Evolutionary conservation across 2,888 invertebrate genomes (phyloP).

Genomic region (Latheticus oryzae): DNA sequence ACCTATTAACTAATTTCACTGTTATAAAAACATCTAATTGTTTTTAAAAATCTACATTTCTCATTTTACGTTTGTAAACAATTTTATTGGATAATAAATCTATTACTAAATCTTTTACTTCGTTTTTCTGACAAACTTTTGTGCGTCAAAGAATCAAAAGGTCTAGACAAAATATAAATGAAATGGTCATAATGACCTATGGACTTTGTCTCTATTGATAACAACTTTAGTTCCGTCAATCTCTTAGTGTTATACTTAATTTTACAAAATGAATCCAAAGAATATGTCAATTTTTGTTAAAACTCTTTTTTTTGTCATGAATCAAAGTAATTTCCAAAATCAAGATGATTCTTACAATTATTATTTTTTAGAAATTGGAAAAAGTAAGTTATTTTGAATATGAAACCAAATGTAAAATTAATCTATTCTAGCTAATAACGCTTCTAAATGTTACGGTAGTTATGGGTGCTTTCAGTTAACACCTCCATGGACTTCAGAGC

Average conservation of each 20-base stretch:
- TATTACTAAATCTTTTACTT: slow-evolving; percentile 46
- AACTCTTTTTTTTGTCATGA: slow-evolving; percentile 59
- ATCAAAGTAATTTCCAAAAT: slow-evolving; percentile 58
- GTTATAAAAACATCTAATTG: slow-evolving; percentile 26
- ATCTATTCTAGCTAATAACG: slow-evolving; percentile 58
- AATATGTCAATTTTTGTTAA: slow-evolving; percentile 58
- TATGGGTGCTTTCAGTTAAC: slow-evolving; percentile 86
- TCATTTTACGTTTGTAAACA: slow-evolving; percentile 52
- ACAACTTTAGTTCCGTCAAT: slow-evolving; percentile 45
- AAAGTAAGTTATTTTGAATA: slow-evolving; percentile 59
- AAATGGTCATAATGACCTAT: slow-evolving; percentile 47
- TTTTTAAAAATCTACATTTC: slow-evolving; percentile 46
- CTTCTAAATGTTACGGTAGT: slow-evolving; percentile 77
- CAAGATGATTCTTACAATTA: slow-evolving; percentile 61
- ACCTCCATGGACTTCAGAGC: slow-evolving; percentile 82
- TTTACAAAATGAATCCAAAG: slow-evolving; percentile 18
- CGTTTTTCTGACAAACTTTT: slow-evolving; percentile 34
- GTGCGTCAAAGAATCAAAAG: slow-evolving; percentile 14
- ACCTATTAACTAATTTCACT: slow-evolving; percentile 21
- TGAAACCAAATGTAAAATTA: no score
- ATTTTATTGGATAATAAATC: slow-evolving; percentile 57
- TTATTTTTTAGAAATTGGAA: slow-evolving; percentile 62
- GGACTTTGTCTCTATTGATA: slow-evolving; percentile 53
- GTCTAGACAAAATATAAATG: slow-evolving; percentile 34
- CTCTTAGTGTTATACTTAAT: slow-evolving; percentile 42